Base-by-base conservation (phyloP, 2,888 invertebrate species). In the Polyommatus iphigenia region DNA sequence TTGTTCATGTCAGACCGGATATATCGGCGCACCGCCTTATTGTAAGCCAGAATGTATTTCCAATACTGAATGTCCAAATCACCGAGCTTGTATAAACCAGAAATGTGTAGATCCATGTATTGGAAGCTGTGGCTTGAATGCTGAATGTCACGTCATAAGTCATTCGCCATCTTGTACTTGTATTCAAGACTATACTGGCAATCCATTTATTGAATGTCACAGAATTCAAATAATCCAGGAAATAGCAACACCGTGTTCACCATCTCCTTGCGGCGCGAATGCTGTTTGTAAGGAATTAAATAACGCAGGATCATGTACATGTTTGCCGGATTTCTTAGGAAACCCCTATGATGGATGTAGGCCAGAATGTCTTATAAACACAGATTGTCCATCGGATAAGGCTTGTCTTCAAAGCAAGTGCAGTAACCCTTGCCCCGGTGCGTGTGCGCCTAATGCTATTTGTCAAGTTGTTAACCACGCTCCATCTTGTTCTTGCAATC, bases 31-130 rank as follows among this genome's bases (percentile, higher is more conserved):
- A 41, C 97, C 97, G 62, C 97, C 97, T 3, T 95, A 96, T 83
- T 97, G 97, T 84, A 95, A 96, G 82, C 97, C 97, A 4, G 97
- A 97, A 91, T 98, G 98, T 88, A 95, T 96, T 71, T 96, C 96
- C 81, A 97, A 97, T 86, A 95, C 96, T 8, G 97, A 97, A 88
- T 97, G 97, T 86, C 87, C 95, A 18, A 95, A 94, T 81, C 94
- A 95, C 81, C 91, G 95, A 80, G 96, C 97, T 5, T 98, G 97
- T 87, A 95, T 96, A 72, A 96, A 96, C 88, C 95, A 96, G 85
- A 97, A 96, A 92, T 97, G 97, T 87, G 91, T 91, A 79, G 96
- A 97, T 88, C 97, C 97, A 24, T 97, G 97, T 84, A 93, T 95
- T 50, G 95, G 95, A 54, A 92, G 96, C 5, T 97, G 97, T 88